Evolutionary conservation across 2,888 invertebrate genomes (phyloP), one percentile per base, ranked within the genome.

Genomic region (Rutpela maculata): DNA sequence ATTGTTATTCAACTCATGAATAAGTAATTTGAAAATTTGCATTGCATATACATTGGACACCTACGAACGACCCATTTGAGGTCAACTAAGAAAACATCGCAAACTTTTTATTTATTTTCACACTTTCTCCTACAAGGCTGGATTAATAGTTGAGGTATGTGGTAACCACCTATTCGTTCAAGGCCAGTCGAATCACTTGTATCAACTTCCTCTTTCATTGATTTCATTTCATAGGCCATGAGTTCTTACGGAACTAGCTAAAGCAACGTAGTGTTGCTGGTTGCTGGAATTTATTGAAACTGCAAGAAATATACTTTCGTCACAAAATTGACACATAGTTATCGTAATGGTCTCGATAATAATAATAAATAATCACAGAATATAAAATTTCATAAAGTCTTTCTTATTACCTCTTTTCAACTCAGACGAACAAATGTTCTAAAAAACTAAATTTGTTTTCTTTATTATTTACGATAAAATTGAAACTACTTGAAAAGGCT

Each of bases 51-150:
- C 18, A n/a, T n/a, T n/a, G n/a, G n/a, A n/a, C n/a, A 59, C 59
- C 59, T 7, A 59, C 59, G 18, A 17, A 1, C 11, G 15, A 50
- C 15, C 17, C 1, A 50, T 67, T 69, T 22, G 60, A 50, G 70
- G 60, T 70, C 59, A 70, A 43, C 26, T 22, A 56, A 67, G 35
- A 62, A 75, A 50, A 62, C 15, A 50, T 19, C 63, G 60, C 35
- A 43, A 60, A 57, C 18, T 60, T 68, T 74, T 75, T 62, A 69
- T 62, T 66, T 73, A 57, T 57, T 63, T 73, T 65, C 56, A 63
- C 62, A 65, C 73, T 73, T 73, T 73, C 73, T 65, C 73, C 17
- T 55, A 72, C 63, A 72, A 63, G 72, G 72, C 15, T 62, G 62
- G 19, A 69, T 38, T 55, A 69, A 31, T 57, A 60, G 71, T 65